These are phyloP conservation scores for Otocyon megalotis DNA, from an alignment of 2,113 vertebrate genomes.

Conservation along the genomic window DNA sequence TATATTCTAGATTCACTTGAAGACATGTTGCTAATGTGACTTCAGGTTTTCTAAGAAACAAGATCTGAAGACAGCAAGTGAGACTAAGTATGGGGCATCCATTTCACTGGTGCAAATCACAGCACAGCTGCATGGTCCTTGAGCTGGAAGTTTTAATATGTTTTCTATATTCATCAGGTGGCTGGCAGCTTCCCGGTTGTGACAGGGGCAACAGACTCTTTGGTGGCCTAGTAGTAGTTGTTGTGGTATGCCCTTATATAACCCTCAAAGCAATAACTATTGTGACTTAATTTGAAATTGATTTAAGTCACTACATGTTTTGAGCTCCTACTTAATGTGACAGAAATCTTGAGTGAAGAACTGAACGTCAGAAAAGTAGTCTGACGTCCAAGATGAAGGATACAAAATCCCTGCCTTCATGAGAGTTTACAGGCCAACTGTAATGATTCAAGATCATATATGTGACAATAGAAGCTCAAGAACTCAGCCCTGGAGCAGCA, in stretches of 20 bases:
- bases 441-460: not conserved
- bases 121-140: not conserved
- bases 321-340: not conserved
- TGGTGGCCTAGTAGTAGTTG: not conserved
- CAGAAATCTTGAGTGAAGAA: not conserved
- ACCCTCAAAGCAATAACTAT: not conserved
- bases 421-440: not conserved
- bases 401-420: not conserved
- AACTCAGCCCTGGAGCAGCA: not conserved
- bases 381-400: not conserved
- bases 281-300: not conserved
- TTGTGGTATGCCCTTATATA: fast-evolving
- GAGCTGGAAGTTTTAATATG: fast-evolving
- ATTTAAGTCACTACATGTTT: not conserved
- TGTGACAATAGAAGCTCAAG: not conserved
- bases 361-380: not conserved
- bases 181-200: not conserved
- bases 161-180: not conserved
- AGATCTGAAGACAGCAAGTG: not conserved
- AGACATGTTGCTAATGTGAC: not conserved
- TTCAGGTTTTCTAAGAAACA: not conserved
- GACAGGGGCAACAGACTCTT: not conserved
- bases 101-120: not conserved
- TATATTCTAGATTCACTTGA: not conserved
- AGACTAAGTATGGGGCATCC: not conserved